phyloP scores from a whole-genome alignment of 2,797 vertebrate species.

The Pseudochromis fuscus region DNA sequence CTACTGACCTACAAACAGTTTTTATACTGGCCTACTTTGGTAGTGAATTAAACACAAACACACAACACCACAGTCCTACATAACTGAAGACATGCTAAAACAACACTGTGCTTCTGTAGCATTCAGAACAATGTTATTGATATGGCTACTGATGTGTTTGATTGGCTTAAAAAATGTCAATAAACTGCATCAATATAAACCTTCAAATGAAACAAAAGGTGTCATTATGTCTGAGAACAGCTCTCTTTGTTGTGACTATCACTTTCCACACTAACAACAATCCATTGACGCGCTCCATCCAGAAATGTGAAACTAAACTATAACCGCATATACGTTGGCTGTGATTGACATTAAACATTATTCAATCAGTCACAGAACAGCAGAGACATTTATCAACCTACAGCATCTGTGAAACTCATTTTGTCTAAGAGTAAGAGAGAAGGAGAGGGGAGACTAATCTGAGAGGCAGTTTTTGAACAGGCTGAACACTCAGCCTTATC shows the following conservation, averaged over 20 bases:
- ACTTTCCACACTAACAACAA: neutral
- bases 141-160: neutral
- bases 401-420: slow-evolving; percentile 1
- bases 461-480: slow-evolving; percentile 42
- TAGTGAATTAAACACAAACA: neutral
- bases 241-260: too few species aligned
- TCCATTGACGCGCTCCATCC: neutral
- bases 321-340: neutral
- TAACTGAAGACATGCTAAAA: neutral
- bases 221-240: too few species aligned
- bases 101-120: neutral
- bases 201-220: too few species aligned
- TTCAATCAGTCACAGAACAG: neutral
- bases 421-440: neutral
- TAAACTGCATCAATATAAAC: too few species aligned
- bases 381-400: neutral
- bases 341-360: neutral
- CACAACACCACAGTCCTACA: too few species aligned
- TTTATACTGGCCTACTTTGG: too few species aligned
- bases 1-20: slow-evolving; percentile 4
- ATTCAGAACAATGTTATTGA: neutral
- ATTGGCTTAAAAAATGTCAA: neutral
- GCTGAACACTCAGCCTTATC: slow-evolving; percentile 53
- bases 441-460: slow-evolving; percentile 21
- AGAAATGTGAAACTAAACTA: neutral